Base-by-base conservation (phyloP, 1,140 invertebrate genomes). In the Oryctes rhinoceros region DNA sequence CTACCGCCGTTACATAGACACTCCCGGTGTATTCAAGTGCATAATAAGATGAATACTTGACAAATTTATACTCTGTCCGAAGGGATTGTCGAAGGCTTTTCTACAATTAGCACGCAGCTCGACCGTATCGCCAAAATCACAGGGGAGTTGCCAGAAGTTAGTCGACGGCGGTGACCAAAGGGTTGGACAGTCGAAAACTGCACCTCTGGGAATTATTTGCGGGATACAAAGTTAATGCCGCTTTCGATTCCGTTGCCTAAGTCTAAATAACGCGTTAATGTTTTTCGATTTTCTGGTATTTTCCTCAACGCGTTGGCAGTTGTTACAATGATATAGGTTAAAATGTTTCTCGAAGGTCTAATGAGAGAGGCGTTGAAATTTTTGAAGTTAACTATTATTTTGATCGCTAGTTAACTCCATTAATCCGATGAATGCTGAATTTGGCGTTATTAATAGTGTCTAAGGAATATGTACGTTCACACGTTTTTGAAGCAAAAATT, bases 101-200 rank as follows among this genome's bases (percentile, higher is more conserved):
- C 78, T 78, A 82, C 81, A 83, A 83, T 83, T 83, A 83, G 76
- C 81, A 79, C 78, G 47, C 59, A 39, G 78, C 44, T 81, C 80
- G 65, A 81, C 78, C 80, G 81, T 82, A 78, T 82, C 82, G 76
- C 48, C 65, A 76, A 76, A 83, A 83, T 83, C 79, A 83, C 79
- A 15, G 78, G 80, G 82, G 81, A 82, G 82, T 83, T 80, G 80
- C 83, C 81, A 79, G n/a, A 11, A 71, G 76, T 76, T 81, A 80
- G 80, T 81, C 80, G 78, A 47, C 48, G 39, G 75, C n/a, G 18
- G 48, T 77, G 39, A 77, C 39, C 75, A 82, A 82, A 81, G 81
- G 81, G 80, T 82, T 81, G 76, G 67, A 82, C 35, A 71, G 65
- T 71, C 24, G 65, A 71, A 37, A 71, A 71, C 65, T 71, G 65